phyloP scores from a whole-genome alignment of 2,888 invertebrate species.

The Cotesia congregata region DNA sequence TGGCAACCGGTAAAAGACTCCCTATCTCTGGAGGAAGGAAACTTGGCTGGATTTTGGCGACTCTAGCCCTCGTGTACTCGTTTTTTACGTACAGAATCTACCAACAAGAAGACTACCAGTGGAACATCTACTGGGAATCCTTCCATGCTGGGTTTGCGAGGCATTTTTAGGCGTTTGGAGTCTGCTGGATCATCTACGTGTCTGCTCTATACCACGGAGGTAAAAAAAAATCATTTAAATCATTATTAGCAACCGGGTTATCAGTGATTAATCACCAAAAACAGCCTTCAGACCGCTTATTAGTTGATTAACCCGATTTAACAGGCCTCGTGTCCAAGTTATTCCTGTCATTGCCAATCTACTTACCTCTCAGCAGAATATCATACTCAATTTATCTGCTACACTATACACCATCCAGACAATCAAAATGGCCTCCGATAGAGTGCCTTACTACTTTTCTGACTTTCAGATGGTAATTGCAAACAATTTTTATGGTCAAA shows the following conservation, averaged over 20 bases:
- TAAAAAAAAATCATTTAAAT: constrained; percentile 43
- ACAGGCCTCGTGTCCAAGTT: constrained; percentile 47
- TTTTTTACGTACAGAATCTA: constrained; percentile 53
- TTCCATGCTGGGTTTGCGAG: constrained; percentile 69
- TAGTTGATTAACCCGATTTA: constrained; percentile 8
- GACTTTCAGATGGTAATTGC: constrained; percentile 12
- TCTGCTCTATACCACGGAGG: constrained; percentile 72
- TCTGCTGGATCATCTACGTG: constrained; percentile 73
- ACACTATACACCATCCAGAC: constrained; percentile 49
- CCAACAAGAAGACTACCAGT: constrained; percentile 60
- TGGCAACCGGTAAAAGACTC: constrained; percentile 16
- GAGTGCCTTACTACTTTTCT: constrained; percentile 46
- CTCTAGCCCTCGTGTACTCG: constrained; percentile 46
- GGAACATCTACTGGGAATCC: constrained; percentile 62
- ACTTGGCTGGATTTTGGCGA: constrained; percentile 50
- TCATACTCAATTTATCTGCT: constrained; percentile 55
- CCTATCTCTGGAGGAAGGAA: neutral
- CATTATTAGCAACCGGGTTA: no score
- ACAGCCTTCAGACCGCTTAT: neutral
- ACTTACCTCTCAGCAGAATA: constrained; percentile 53
- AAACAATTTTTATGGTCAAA: constrained; percentile 16
- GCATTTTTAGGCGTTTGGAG: constrained; percentile 70
- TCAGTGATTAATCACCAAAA: neutral
- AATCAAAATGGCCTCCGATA: constrained; percentile 31
- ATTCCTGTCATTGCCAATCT: constrained; percentile 51